These are phyloP conservation scores for Drosophila serrata DNA, from an alignment of 1,140 invertebrate species.

Conservation along the genomic window DNA sequence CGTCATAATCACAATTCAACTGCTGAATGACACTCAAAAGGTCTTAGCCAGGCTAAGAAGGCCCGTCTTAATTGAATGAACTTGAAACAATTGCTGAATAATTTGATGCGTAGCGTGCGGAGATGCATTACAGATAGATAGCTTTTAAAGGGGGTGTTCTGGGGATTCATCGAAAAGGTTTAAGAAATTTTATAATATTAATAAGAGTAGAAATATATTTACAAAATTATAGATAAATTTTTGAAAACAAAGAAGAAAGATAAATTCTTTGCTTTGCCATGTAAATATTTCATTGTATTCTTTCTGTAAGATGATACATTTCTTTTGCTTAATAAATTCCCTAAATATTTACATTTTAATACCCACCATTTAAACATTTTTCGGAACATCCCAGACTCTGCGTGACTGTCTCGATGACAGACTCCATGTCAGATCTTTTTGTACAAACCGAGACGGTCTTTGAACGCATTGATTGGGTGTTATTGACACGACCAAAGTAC, in stretches of 20 bases:
- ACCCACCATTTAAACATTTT: constrained; percentile 1
- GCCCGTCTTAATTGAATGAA: constrained; percentile 62
- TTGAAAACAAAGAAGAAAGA: neutral
- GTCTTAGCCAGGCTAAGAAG: constrained; percentile 32
- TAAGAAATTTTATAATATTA: neutral
- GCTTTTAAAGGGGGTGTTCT: constrained; percentile 29
- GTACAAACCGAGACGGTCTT: constrained; percentile 43
- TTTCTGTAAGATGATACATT: too few species aligned
- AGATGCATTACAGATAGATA: constrained; percentile 19
- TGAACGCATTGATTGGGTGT: constrained; percentile 64
- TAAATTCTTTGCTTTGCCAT: too few species aligned
- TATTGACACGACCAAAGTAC: constrained; percentile 61
- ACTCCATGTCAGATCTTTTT: constrained; percentile 23
- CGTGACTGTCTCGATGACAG: constrained; percentile 33
- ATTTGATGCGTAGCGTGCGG: constrained; percentile 43
- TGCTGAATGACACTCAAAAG: constrained; percentile 59
- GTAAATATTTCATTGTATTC: too few species aligned
- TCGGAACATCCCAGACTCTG: constrained; percentile 28
- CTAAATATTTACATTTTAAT: neutral
- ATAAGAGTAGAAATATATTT: too few species aligned
- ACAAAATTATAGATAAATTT: too few species aligned
- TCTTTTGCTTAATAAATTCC: neutral
- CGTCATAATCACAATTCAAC: constrained; percentile 32
- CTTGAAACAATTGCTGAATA: constrained; percentile 74
- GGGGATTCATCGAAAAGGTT: neutral